These are phyloP conservation scores for Lucilia sericata DNA, from an alignment of 1,140 invertebrate species.

Conservation along the genomic window DNA sequence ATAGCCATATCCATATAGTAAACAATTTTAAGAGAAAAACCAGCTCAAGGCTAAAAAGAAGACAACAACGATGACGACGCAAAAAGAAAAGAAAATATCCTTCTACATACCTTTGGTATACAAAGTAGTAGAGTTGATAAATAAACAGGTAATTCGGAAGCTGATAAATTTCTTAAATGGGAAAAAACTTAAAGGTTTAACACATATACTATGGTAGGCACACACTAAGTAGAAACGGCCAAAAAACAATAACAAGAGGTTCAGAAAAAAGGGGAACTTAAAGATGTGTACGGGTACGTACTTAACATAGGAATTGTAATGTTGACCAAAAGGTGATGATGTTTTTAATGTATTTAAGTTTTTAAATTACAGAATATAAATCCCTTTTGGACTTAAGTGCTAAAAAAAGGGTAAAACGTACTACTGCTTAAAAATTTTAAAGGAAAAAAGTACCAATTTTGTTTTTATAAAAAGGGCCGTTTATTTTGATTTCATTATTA, in stretches of 20 bases:
- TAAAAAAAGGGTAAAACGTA: too few relatives aligned
- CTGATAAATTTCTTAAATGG: constrained; percentile 36
- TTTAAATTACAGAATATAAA: too few relatives aligned
- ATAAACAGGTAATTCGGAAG: constrained; percentile 42
- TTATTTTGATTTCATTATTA: too few relatives aligned
- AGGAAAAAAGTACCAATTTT: too few relatives aligned
- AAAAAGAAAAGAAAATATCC: constrained; percentile 26
- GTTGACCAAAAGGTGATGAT: too few relatives aligned
- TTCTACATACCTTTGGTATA: constrained; percentile 1
- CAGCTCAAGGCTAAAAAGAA: constrained; percentile 24
- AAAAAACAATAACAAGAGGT: not conserved
- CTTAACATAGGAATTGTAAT: too few relatives aligned
- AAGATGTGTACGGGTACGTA: too few relatives aligned
- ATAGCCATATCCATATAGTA: not conserved
- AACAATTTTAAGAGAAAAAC: not conserved
- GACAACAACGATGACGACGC: not conserved
- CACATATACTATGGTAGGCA: constrained; percentile 1
- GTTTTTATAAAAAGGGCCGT: too few relatives aligned
- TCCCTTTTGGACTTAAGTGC: too few relatives aligned
- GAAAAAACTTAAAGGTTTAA: constrained; percentile 15
- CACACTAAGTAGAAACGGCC: not conserved
- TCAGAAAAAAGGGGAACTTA: too few relatives aligned
- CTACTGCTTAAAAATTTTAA: too few relatives aligned
- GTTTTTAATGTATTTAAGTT: too few relatives aligned
- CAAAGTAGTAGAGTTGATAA: not conserved